Conservation (phyloP, 2,113 vertebrate species). For the Podiceps cristatus region DNA sequence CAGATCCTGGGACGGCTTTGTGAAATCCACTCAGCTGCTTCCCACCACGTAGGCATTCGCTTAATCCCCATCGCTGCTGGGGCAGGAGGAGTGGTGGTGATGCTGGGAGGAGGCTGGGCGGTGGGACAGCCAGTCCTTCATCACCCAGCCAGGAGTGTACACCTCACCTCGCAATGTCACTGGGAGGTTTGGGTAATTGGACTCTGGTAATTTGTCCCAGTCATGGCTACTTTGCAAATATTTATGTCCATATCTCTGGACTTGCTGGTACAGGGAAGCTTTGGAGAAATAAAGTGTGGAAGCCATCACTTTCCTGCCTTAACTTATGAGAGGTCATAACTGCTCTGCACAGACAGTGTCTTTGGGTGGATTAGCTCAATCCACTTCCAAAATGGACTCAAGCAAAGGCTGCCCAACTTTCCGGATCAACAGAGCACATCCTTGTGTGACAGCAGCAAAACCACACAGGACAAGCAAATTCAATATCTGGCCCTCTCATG, state of each 20-base stretch:
- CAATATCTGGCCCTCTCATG: not conserved
- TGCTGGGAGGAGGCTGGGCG: not conserved
- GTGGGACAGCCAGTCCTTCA: not conserved
- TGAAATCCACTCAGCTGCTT: not conserved
- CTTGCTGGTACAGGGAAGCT: not conserved
- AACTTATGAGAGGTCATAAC: not conserved
- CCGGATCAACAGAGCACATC: not conserved
- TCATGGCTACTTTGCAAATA: not conserved
- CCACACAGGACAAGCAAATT: not conserved
- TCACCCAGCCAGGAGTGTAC: not conserved
- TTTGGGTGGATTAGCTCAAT: not conserved
- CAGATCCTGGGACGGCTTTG: not conserved
- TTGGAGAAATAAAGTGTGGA: not conserved
- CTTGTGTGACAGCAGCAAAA: not conserved
- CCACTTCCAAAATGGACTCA: not conserved
- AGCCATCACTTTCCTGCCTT: not conserved
- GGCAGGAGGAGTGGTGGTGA: not conserved
- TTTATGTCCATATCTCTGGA: not conserved
- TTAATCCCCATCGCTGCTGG: accelerated
- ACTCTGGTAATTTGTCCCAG: not conserved
- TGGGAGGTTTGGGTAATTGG: not conserved
- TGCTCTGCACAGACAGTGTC: not conserved
- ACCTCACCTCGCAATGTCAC: not conserved
- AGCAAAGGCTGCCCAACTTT: not conserved
- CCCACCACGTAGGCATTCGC: accelerated